phyloP scores from a whole-genome alignment of 2,888 invertebrate species.

The Pheosia tremula region DNA sequence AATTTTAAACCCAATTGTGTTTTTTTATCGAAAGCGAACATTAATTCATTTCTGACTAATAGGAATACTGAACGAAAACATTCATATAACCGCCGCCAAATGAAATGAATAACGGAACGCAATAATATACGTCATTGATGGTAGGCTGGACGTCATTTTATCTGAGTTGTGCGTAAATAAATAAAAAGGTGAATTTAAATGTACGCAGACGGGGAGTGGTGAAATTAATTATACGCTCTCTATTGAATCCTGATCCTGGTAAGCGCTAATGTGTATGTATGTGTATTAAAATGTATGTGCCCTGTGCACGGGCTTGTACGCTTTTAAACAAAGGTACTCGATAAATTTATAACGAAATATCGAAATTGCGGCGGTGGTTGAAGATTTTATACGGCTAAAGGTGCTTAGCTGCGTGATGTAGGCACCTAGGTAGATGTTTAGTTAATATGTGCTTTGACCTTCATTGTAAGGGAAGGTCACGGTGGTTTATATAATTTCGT shows the following conservation, averaged over 20 bases:
- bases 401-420: no score
- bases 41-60: no score
- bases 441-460: slow-evolving; percentile 57
- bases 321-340: no score
- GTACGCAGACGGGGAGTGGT: slow-evolving; percentile 29
- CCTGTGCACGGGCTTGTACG: no score
- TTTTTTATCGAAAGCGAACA: no score
- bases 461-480: slow-evolving; percentile 69
- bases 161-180: slow-evolving; percentile 49
- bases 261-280: background rate
- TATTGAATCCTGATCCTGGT: slow-evolving; percentile 21
- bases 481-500: slow-evolving; percentile 67
- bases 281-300: no score
- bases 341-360: no score
- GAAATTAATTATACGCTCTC: slow-evolving; percentile 16
- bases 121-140: slow-evolving; percentile 35
- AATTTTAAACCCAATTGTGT: no score
- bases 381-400: background rate
- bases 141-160: slow-evolving; percentile 36
- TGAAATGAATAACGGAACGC: background rate
- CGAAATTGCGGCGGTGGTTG: background rate
- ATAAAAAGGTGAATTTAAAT: slow-evolving; percentile 51
- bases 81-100: no score
- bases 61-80: no score
- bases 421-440: background rate